Percentiles rank a stretch among this genome's conserved stretches.
Evolutionary conservation across 2,888 invertebrate genomes (phyloP).

Genomic region (Sclerodermus sp.): DNA sequence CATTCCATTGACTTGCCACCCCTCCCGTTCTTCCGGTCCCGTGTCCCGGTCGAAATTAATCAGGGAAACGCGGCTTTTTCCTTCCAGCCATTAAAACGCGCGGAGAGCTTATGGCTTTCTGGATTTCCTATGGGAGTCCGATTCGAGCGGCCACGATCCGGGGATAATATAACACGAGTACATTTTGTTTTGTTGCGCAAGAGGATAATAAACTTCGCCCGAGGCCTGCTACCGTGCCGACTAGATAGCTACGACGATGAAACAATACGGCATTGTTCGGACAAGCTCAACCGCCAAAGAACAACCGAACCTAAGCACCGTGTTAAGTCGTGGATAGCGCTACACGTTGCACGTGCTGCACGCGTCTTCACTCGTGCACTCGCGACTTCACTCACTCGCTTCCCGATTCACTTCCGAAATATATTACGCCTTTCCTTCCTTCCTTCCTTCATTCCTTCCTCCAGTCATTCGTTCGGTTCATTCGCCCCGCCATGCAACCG

Average conservation of each 20-base stretch:
- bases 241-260: slow-evolving; percentile 43
- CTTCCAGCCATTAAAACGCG: too few relatives aligned
- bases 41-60: too few relatives aligned
- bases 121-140: slow-evolving; percentile 31
- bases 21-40: too few relatives aligned
- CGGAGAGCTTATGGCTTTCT: slow-evolving; percentile 9
- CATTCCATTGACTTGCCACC: too few relatives aligned
- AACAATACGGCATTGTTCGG: slow-evolving; percentile 53
- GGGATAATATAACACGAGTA: slow-evolving; percentile 27
- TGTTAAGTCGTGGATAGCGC: slow-evolving; percentile 34
- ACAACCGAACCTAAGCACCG: slow-evolving; percentile 30
- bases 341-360: slow-evolving; percentile 17
- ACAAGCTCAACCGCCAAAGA: slow-evolving; percentile 41
- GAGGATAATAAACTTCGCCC: slow-evolving; percentile 38
- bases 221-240: slow-evolving; percentile 31
- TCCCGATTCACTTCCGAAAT: too few relatives aligned
- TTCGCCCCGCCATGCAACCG: too few relatives aligned
- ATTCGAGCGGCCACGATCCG: slow-evolving; percentile 23
- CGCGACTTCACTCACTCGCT: too few relatives aligned
- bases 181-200: slow-evolving; percentile 34
- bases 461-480: slow-evolving; percentile 6
- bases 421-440: neutral
- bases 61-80: too few relatives aligned
- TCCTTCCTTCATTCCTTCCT: slow-evolving; percentile 4
- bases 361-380: too few relatives aligned